Evolutionary conservation across 1,140 invertebrate species (phyloP), one percentile per base, ranked within the genome.

Genomic region (Cydia splendana): DNA sequence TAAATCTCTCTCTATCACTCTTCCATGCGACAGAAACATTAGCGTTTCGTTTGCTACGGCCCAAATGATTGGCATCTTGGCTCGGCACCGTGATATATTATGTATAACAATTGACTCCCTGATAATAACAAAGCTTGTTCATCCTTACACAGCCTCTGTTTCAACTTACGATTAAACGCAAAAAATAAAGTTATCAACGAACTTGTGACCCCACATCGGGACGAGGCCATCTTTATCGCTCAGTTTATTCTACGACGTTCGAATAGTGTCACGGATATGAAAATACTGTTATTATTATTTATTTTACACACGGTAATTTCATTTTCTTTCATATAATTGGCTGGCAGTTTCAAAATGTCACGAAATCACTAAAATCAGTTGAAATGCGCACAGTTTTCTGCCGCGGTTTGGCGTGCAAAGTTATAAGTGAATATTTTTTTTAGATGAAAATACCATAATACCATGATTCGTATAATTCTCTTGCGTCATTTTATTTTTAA

Each of bases 241-340:
- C 67, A 71, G 67, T 71, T 18, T 18, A 34, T 71, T 71, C 67
- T 42, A 24, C 67, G 12, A 71, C 67, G 67, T 71, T 71, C 30
- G 6, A 71, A 71, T 18, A 71, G 67, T 71, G n/a, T 9, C 30
- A 71, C 34, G 34, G 28, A 71, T 38, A 71, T 71, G 67, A 71
- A 42, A 38, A 71, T 20, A 34, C 67, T 71, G 67, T 18, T 71
- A n/a, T 71, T 71, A 38, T 71, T 71, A 71, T 71, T 71, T 71
- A n/a, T 71, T 71, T 38, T 71, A 38, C 67, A 71, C 67, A 71
- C 67, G 67, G 67, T 71, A 71, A 71, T 71, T 10, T 10, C 6
- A 38, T 38, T 38, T 69, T 69, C 15, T 1, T 20, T 38, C 34
- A 15, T 30, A 67, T n/a, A 67, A 34, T 10, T 15, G 2, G 4